Evolutionary conservation across 1,140 invertebrate species (phyloP), one percentile per base, ranked within the genome.

Genomic region (Caenorhabditis inopinata): DNA sequence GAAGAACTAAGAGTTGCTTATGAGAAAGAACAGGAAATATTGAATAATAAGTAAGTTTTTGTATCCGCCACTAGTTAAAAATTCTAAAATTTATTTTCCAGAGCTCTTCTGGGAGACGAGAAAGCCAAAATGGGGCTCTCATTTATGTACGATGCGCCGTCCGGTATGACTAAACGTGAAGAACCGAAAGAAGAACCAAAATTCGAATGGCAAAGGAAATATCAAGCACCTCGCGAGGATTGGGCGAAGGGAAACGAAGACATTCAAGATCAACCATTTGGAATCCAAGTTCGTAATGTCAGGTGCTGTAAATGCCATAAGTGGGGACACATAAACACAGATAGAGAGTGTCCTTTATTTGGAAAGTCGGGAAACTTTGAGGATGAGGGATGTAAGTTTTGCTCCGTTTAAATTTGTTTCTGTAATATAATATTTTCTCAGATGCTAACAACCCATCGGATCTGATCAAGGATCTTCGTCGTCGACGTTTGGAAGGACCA

Each of bases 111-210:
- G 49, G 97, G 96, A 85, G 98, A 97, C 90, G 96, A 99, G 84
- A 99, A 99, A 89, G 96, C 98, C 76, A 98, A 98, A 89, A 89
- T 98, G n/a, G 97, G 96, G 83, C 92, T 99, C 0, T 97, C 96
- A 90, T 99, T 99, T 88, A 96, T 99, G 95, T 99, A 99, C 90
- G 96, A 99, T 90, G 95, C 96, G n/a, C 97, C 97, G 79, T 95
- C 96, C 35, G 97, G 96, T 49, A 83, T 91, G 23, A 90, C 90
- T 18, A 88, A 88, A 48, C 73, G 84, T 25, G 86, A 88, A 73
- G 93, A 94, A 87, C 91, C 92, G 89, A 95, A 96, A 97, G 77
- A 78, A 29, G 96, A 98, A 87, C 97, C 94, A 85, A 98, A 98
- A 90, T 98, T 99, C 91, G 97, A 99, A 88, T 98, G 96, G 96